Evolutionary conservation across 2,113 vertebrate species (phyloP), one percentile per base, ranked within the genome.

Genomic region (Regulus satrapa): DNA sequence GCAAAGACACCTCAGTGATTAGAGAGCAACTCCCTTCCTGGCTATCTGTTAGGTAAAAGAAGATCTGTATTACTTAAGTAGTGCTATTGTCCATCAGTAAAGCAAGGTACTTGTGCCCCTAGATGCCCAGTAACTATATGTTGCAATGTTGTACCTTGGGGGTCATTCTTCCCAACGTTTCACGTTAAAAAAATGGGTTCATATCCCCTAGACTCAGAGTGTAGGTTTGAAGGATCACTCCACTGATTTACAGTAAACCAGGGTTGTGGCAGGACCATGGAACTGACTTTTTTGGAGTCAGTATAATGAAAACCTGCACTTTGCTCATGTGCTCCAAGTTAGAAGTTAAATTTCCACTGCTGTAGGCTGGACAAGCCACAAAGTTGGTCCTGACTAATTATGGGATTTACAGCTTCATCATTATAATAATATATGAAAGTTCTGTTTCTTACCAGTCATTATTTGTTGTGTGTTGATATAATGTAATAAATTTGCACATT

Each of bases 221-320:
- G 19, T 1, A 5, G 41, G 12, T 74, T 66, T 66, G 40, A 41
- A 79, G 36, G 20, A 59, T 29, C 48, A n/a, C 21, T 75, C 38
- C 31, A 7, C 3, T 48, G 19, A n/a, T 12, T 59, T 48, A 18
- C 0, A 0, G 23, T 28, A 64, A 95, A 51, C 5, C 31, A 23
- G 24, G 28, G 9, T 3, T 71, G 18, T 58, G 28, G 25, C 26
- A 49, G 25, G 15, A 51, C 34, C 36, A 24, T 7, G 8, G 46
- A 80, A 51, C 0, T 58, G 7, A 16, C 10, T 24, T 43, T 94
- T 84, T 41, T 81, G 4, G 18, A 36, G 28, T 36, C 20, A 89
- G 12, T 18, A 18, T 34, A 54, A 77, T 29, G 32, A 77, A 84
- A 94, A 62, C 9, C 19, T 80, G 3, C 0, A 3, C 10, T 77